These are phyloP conservation scores for Camponotus floridanus DNA, from an alignment of 1,140 invertebrate species.

Conservation along the genomic window DNA sequence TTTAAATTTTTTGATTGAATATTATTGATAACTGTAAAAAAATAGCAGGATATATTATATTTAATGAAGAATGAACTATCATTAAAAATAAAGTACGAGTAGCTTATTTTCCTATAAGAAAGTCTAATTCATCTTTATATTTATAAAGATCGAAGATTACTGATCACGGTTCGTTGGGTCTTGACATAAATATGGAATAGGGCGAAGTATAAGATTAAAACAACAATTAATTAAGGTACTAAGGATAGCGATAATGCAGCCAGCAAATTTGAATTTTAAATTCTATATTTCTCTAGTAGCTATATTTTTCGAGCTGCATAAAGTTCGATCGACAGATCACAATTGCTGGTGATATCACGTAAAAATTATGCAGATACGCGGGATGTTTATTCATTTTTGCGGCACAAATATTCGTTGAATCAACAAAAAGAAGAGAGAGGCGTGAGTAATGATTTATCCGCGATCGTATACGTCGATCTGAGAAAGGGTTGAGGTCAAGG, in stretches of 20 bases:
- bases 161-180: background rate
- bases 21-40: background rate
- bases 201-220: background rate
- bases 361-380: constrained; percentile 52
- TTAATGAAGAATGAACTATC: background rate
- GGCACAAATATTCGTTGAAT: constrained; percentile 63
- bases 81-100: constrained; percentile 6
- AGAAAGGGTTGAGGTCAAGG: constrained; percentile 71
- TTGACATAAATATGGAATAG: background rate
- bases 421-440: constrained; percentile 60
- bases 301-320: constrained; percentile 32
- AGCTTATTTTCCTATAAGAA: background rate
- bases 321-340: constrained; percentile 46
- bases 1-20: background rate
- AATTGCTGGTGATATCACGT: constrained; percentile 40
- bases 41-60: background rate
- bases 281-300: background rate
- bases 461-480: constrained; percentile 55
- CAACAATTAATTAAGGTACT: constrained; percentile 17
- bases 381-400: constrained; percentile 37
- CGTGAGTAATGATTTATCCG: constrained; percentile 66
- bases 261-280: background rate
- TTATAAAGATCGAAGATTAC: background rate
- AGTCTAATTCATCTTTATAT: too few relatives aligned
- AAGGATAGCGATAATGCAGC: background rate